phyloP scores from a whole-genome alignment of 2,113 vertebrate genomes.

The Pterocles orientalis region DNA sequence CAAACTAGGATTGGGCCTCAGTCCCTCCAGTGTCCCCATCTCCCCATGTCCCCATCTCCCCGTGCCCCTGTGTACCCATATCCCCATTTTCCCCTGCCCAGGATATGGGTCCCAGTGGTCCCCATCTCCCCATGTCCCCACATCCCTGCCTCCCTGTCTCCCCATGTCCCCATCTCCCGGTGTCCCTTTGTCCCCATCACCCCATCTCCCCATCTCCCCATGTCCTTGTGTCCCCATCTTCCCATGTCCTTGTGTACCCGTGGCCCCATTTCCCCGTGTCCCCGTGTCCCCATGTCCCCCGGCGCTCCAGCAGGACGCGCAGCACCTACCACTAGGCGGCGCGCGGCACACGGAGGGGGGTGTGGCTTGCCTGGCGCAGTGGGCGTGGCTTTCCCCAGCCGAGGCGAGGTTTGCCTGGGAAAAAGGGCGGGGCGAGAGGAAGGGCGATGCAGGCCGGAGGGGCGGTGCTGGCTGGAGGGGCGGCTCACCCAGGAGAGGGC shows the following conservation, averaged over 20 bases:
- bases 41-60: neutral
- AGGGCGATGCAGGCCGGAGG: too few relatives aligned
- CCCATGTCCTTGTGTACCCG: too few relatives aligned
- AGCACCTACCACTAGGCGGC: neutral
- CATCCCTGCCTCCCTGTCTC: too few relatives aligned
- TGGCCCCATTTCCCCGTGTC: neutral
- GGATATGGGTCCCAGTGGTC: too few relatives aligned
- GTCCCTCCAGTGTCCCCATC: fast-evolving
- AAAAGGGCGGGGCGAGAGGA: neutral
- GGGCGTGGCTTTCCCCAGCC: neutral
- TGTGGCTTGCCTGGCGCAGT: fast-evolving
- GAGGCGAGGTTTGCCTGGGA: neutral
- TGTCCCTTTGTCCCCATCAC: fast-evolving
- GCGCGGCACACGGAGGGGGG: neutral
- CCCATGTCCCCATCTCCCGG: too few relatives aligned
- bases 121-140: neutral
- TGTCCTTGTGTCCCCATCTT: too few relatives aligned
- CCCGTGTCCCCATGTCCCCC: neutral
- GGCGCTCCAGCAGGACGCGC: fast-evolving
- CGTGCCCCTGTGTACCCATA: too few relatives aligned
- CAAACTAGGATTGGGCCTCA: neutral
- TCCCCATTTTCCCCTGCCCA: too few relatives aligned
- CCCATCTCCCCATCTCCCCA: too few relatives aligned
- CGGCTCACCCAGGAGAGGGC: too few relatives aligned
- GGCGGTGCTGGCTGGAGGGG: neutral